Evolutionary conservation across 2,888 invertebrate species (phyloP), one percentile per base, ranked within the genome.

Genomic region (Philopedon plagiatum): DNA sequence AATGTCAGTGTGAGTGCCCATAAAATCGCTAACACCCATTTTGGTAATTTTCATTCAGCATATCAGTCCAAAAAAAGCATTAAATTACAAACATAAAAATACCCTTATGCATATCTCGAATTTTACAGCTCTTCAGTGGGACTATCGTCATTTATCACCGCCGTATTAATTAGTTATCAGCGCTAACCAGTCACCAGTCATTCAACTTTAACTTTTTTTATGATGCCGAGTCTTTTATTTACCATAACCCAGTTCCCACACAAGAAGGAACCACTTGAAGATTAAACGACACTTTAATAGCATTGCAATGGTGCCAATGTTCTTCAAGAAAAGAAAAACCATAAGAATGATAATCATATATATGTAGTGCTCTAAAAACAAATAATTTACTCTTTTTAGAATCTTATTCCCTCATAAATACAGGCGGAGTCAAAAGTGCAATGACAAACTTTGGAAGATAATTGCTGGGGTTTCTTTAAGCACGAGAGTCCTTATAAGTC

Each of bases 201-300:
- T 65, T 65, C 65, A 56, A 65, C 65, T 56, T 65, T 41, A 56
- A 39, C 23, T 34, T 54, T 49, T 61, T 62, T 56, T 37, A 26
- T 39, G 18, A 64, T 19, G 64, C 19, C 34, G 18, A 19, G 54
- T 29, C 26, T 54, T 56, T 65, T 65, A 65, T 65, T 65, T 56
- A 65, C 41, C 65, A 65, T 65, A 65, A 56, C 65, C 65, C 56
- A 65, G 41, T 65, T 65, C 65, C 65, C 65, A 65, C 56, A 65
- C 56, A 37, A 34, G 54, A 39, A 65, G 57, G 21, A 66, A 57
- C 58, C 58, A 61, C 61, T 44, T 46, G 32, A 61, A 61, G 61
- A 46, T 44, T 54, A 29, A 29, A 54, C 18, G 51, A 54, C 51
- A 41, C 23, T n/a, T 44, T 23, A 61, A 61, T 41, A 56, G 41